A percentile compares a stretch with the other conserved stretches of the same genome.
phyloP scores from a whole-genome alignment of 2,888 invertebrate species.

The Cosmorhoe ocellata region DNA sequence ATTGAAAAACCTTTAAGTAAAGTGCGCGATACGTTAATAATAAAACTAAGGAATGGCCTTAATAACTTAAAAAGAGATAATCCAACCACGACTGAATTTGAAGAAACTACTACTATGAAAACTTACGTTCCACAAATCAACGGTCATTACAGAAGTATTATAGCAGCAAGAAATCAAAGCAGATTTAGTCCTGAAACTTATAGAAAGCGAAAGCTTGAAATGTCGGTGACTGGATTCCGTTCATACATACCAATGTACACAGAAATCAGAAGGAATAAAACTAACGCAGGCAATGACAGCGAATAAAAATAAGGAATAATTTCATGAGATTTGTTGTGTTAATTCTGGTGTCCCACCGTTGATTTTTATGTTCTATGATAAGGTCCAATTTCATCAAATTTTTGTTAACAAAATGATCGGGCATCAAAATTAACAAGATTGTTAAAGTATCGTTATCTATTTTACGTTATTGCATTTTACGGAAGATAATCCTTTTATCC shows the following conservation, averaged over 20 bases:
- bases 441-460: too few relatives aligned
- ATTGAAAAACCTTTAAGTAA: constrained; percentile 12
- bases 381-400: too few relatives aligned
- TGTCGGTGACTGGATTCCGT: constrained; percentile 50
- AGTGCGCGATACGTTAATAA: constrained; percentile 40
- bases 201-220: constrained; percentile 60
- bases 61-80: constrained; percentile 29
- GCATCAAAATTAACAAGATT: too few relatives aligned
- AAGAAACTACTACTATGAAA: constrained; percentile 41
- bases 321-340: background rate
- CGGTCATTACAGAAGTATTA: constrained; percentile 65
- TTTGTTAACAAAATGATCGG: too few relatives aligned
- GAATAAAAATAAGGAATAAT: constrained; percentile 1
- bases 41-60: constrained; percentile 56
- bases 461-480: too few relatives aligned
- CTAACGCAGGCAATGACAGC: constrained; percentile 30
- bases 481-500: too few relatives aligned
- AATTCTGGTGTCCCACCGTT: constrained; percentile 41
- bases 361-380: constrained; percentile 32
- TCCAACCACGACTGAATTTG: constrained; percentile 29
- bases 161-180: constrained; percentile 42
- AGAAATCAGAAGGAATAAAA: constrained; percentile 66
- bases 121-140: constrained; percentile 71
- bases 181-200: constrained; percentile 52
- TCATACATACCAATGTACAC: constrained; percentile 62